phyloP scores from a whole-genome alignment of 2,888 invertebrate species.

The Nysson spinosus region DNA sequence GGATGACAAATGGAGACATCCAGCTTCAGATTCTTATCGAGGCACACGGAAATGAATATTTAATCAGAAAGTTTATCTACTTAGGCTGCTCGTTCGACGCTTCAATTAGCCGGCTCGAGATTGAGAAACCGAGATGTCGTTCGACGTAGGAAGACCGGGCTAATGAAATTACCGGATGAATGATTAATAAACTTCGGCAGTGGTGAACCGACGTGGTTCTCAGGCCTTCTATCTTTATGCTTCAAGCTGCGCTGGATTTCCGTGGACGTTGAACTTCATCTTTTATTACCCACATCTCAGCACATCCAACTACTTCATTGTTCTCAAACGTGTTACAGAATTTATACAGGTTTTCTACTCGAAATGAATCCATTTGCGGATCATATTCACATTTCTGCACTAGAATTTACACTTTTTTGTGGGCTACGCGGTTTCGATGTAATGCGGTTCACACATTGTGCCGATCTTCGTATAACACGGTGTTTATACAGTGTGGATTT shows the following conservation, averaged over 20 bases:
- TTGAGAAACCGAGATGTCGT: conserved; percentile 21
- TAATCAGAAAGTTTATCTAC: conserved; percentile 51
- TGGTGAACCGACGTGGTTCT: conserved; percentile 2
- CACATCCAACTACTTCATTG: background rate
- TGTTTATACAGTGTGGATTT: too few relatives aligned
- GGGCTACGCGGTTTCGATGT: too few relatives aligned
- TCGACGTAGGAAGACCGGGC: conserved; percentile 4
- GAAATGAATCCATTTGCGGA: too few relatives aligned
- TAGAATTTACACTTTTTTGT: too few relatives aligned
- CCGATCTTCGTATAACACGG: too few relatives aligned
- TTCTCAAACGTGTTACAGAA: too few relatives aligned
- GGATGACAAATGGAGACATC: conserved; percentile 23
- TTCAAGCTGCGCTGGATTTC: conserved; percentile 2
- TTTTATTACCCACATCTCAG: conserved; percentile 12
- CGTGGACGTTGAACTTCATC: conserved; percentile 26
- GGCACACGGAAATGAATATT: conserved; percentile 40
- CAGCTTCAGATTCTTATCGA: conserved; percentile 21
- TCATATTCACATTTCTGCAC: too few relatives aligned
- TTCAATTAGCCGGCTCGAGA: conserved; percentile 44
- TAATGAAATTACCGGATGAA: conserved; percentile 41
- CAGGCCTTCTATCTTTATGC: conserved; percentile 29
- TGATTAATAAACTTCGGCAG: conserved; percentile 41
- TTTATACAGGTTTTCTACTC: too few relatives aligned
- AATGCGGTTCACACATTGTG: too few relatives aligned
- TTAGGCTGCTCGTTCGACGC: conserved; percentile 32